Base-by-base conservation (phyloP, 1,140 invertebrate species). In the Drosophila pallidifrons region DNA sequence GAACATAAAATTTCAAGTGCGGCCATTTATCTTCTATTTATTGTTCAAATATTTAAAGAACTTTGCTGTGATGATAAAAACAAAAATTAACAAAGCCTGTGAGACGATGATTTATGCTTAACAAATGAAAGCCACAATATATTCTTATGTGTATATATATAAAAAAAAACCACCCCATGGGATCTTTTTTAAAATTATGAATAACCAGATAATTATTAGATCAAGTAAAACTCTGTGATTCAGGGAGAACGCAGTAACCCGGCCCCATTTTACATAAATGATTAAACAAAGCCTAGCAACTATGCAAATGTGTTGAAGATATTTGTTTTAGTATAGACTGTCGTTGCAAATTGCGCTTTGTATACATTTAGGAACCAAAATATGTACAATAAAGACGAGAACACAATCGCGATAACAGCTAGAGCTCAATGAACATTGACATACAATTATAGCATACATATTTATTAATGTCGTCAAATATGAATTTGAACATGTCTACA, bases 1-100 rank as follows among this genome's bases (percentile, higher is more conserved):
- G 4, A 8, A 30, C 7, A 52, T n/a, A 28, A 28, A 55, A 55
- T 4, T 4, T 41, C 32, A 68, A 61, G 25, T 43, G 51, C 20
- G 13, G 1, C 15, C 6, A 61, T 47, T 60, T 67, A 68, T 80
- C 68, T 77, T 49, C 11, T 71, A 79, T 82, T 82, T 71, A 72
- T 71, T 72, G 46, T 41, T 35, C 43, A 76, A 77, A 87, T 70
- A 82, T 76, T n/a, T 51, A 63, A 38, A 73, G 25, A 72, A 58
- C 2, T 28, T 58, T 58, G 38, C 3, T 15, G 58, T 64, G 32
- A 69, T 28, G 38, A 54, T 10, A 30, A 59, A 43, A 45, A 8
- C 6, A 32, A 32, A 32, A 32, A 32, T 32, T 32, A 35, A 20
- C 5, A 25, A 32, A 32, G 7, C 5, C 5, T 32, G 5, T 38